Base-by-base conservation (phyloP, 2,888 invertebrate genomes). In the Clistopyga incitator region DNA sequence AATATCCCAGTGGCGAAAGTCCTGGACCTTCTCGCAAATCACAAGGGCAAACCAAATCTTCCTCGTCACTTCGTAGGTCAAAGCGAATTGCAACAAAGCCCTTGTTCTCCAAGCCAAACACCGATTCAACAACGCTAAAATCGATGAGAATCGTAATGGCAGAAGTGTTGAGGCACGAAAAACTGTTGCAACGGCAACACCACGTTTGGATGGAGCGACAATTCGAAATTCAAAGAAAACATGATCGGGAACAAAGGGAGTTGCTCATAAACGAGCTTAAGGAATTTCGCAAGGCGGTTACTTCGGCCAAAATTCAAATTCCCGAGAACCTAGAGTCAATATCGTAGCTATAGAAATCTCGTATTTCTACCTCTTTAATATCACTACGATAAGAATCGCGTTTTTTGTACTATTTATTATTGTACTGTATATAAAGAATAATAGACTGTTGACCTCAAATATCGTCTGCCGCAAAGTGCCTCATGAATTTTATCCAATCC, bases 201-300 rank as follows among this genome's bases (percentile, higher is more conserved):
- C 88, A 88, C 6, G 38, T 47, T 3, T 90, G 90, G 90, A 85
- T 90, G 86, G 90, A 90, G 65, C 84, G 85, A 42, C 90, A 90
- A 72, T 89, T 90, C 65, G 88, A 88, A 64, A 86, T 88, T 50
- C 90, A 90, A 68, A 82, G 89, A 64, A 87, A 88, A 15, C 87
- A 89, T 61, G 87, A 89, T 68, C 82, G 85, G 6, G 85, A 87
- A 45, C 87, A 88, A 34, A 85, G 87, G 18, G 76, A 79, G 18
- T 65, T 86, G 50, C 67, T 90, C 18, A 72, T 89, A 6, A 84
- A 86, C 11, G 88, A 90, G 76, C 61, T 90, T 15, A 81, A 85
- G 45, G 86, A 88, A 75, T 79, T 90, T 11, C 82, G 87, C 1
- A 79, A 82, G 80, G 61, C 54, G 10, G 42, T 81, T 15, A 56